phyloP scores from a whole-genome alignment of 2,888 invertebrate species.

The Petrophora chlorosata region DNA sequence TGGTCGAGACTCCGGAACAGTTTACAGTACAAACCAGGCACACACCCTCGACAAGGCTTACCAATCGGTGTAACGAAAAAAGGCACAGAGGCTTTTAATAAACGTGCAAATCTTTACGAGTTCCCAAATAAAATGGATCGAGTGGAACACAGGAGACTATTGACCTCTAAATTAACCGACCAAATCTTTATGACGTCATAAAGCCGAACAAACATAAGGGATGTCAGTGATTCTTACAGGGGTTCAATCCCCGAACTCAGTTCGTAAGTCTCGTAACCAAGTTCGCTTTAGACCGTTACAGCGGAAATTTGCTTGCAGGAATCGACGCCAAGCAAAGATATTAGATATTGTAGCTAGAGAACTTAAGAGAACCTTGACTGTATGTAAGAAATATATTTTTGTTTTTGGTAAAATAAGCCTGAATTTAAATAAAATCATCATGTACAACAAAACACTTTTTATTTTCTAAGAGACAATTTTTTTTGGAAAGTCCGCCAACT shows the following conservation, averaged over 20 bases:
- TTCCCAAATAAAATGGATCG: slow-evolving; percentile 35
- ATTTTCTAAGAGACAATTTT: too few relatives aligned
- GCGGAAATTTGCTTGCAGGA: neutral
- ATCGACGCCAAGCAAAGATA: neutral
- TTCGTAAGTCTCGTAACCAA: neutral
- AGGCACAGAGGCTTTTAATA: slow-evolving; percentile 1
- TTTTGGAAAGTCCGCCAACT: too few relatives aligned
- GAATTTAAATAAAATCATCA: too few relatives aligned
- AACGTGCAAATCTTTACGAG: slow-evolving; percentile 20
- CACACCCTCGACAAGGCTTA: too few relatives aligned
- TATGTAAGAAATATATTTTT: too few relatives aligned
- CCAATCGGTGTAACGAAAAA: too few relatives aligned
- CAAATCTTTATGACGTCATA: slow-evolving; percentile 48
- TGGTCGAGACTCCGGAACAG: too few relatives aligned
- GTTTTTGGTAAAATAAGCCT: too few relatives aligned
- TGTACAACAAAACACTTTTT: too few relatives aligned
- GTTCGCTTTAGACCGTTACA: neutral
- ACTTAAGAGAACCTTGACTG: too few relatives aligned
- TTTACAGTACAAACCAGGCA: too few relatives aligned
- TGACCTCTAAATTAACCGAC: slow-evolving; percentile 49
- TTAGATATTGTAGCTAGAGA: too few relatives aligned
- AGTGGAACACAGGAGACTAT: slow-evolving; percentile 37
- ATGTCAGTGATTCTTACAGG: slow-evolving; percentile 20
- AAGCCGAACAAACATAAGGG: slow-evolving; percentile 38
- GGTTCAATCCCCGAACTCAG: neutral